Conservation (phyloP, 1,140 invertebrate species). For the Drosophila takahashii region DNA sequence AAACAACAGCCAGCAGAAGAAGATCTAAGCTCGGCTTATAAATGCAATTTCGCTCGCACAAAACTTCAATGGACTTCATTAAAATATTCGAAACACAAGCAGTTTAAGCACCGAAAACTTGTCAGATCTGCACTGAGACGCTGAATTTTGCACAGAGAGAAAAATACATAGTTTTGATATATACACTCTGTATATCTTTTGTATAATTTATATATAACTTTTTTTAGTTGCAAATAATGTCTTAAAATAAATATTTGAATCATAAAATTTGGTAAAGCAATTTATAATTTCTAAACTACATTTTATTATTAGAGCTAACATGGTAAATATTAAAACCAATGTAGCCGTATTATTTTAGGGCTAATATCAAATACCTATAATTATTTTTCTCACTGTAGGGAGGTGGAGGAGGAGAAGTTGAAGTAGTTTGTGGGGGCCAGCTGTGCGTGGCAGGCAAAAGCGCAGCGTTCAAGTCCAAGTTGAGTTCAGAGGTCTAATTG, state of each 20-base stretch:
- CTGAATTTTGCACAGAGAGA: slow-evolving; percentile 5
- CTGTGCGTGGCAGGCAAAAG: slow-evolving; percentile 42
- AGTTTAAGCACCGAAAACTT: slow-evolving; percentile 76
- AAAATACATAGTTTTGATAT: not conserved
- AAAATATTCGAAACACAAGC: slow-evolving; percentile 82
- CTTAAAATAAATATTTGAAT: too few species aligned
- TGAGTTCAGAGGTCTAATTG: slow-evolving; percentile 83
- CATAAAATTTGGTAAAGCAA: too few species aligned
- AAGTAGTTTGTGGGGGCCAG: slow-evolving; percentile 46
- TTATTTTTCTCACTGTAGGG: not conserved
- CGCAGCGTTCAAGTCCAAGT: slow-evolving; percentile 43
- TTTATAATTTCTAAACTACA: too few species aligned
- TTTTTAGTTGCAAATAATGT: too few species aligned
- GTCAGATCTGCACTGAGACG: slow-evolving; percentile 48
- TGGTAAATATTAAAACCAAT: too few species aligned
- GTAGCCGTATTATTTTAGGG: not conserved
- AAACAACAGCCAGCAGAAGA: slow-evolving; percentile 55
- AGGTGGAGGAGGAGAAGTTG: slow-evolving; percentile 11
- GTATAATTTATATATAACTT: too few species aligned
- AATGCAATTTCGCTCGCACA: slow-evolving; percentile 82
- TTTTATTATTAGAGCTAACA: too few species aligned
- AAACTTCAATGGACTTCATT: slow-evolving; percentile 82
- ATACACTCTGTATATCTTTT: too few species aligned
- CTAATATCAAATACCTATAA: too few species aligned
- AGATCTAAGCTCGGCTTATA: slow-evolving; percentile 76